Conservation (phyloP, 2,113 vertebrate species). For the Alaudala cheleensis region DNA sequence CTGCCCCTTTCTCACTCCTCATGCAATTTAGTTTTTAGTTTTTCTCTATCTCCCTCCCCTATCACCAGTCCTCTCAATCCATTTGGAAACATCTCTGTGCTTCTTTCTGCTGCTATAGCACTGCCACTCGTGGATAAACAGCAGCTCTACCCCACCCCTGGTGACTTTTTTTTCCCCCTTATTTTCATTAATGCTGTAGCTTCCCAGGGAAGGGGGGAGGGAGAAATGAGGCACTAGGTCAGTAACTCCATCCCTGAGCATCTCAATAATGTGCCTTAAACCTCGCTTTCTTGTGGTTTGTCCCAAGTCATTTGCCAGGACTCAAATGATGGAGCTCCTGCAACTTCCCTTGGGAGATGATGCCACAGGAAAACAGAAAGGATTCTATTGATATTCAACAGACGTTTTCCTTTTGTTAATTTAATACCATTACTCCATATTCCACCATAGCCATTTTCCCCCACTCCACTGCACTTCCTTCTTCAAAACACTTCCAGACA, state of each 20-base stretch:
- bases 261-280: conserved; percentile 13
- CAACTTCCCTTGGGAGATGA: conserved; percentile 4
- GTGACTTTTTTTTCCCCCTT: background rate
- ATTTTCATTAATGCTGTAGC: background rate
- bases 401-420: conserved; percentile 47
- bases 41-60: background rate
- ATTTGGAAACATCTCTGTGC: background rate
- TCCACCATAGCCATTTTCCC: background rate
- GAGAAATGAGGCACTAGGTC: background rate
- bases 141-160: fast-evolving
- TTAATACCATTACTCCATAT: conserved; percentile 4
- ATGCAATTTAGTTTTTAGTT: background rate
- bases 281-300: background rate
- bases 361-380: conserved; percentile 38
- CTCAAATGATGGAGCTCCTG: background rate
- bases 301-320: background rate
- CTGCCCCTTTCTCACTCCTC: background rate
- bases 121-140: background rate
- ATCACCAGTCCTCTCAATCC: background rate
- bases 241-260: background rate
- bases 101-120: background rate
- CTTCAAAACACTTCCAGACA: conserved; percentile 42
- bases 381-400: conserved; percentile 22
- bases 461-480: background rate
- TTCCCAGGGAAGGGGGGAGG: background rate